Base-by-base conservation (phyloP, 2,888 invertebrate genomes). In the Sphecodes monilicornis region DNA sequence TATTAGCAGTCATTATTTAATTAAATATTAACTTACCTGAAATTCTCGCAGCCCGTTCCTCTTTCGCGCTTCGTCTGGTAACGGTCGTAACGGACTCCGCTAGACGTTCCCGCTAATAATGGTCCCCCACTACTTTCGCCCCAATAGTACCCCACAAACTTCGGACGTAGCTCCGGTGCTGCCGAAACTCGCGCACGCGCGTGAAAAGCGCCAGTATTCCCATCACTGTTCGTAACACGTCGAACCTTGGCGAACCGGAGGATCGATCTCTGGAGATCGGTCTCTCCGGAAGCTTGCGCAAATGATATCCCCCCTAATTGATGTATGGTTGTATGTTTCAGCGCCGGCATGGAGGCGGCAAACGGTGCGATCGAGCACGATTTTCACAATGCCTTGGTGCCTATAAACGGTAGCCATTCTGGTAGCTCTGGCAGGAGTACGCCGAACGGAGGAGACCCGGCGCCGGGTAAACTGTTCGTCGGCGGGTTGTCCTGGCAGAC, bases 401-500 rank as follows among this genome's bases (percentile, higher is more conserved):
- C 94, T 84, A 93, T 95, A 92, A 94, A 94, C 86, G 95, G 95
- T 89, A 96, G 96, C 91, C 96, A 96, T 91, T 96, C 96, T 72
- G 95, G 95, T 82, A 97, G 97, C 74, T 97, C 97, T 32, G 97
- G 97, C 16, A 96, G 97, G 85, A 97, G 97, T 79, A 97, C 97
- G 72, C 97, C 97, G 54, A 96, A 95, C 94, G 94, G 96, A 0
- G 95, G 96, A 85, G 97, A 97, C 93, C 97, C 97, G 2, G 97
- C 98, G 2, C 98, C 98, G 3, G 97, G 97, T 90, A 98, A 98
- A 95, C 96, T 98, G 74, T 98, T 98, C 93, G 98, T 98, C 73
- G 98, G 98, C 6, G 98, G 98, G 0, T 96, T 98, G 85, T 98
- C 98, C 95, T 98, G 98, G 98, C 98, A 98, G 95, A 98, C 98